These are phyloP conservation scores for Helicolenus hilgendorfi DNA, from an alignment of 2,797 vertebrate species.

Conservation along the genomic window DNA sequence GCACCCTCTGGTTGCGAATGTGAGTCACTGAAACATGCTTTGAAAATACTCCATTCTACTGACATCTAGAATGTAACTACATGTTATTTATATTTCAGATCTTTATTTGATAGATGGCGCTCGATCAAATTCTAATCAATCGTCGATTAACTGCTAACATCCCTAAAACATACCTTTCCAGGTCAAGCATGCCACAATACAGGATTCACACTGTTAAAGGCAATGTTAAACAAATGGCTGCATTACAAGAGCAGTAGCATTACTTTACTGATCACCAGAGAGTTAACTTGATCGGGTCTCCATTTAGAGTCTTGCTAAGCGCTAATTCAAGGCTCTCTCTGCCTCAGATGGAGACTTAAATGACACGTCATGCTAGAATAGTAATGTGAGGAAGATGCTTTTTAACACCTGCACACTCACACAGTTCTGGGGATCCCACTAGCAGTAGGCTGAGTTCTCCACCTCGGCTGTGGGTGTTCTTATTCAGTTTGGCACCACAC, in stretches of 20 bases:
- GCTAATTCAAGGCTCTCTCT: neutral
- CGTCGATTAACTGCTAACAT: too few species aligned
- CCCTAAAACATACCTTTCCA: neutral
- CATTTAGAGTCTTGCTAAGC: neutral
- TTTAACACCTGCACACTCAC: slow-evolving; percentile 36
- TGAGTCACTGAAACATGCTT: too few species aligned
- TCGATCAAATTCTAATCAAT: too few species aligned
- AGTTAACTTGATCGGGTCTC: neutral
- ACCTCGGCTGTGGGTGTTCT: slow-evolving; percentile 1
- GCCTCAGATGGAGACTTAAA: slow-evolving; percentile 13
- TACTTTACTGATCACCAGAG: neutral
- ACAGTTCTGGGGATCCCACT: neutral
- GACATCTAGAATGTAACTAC: too few species aligned
- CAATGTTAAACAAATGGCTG: neutral
- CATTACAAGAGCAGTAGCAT: neutral
- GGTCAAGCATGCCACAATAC: neutral
- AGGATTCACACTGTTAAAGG: neutral
- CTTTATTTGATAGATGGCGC: too few species aligned
- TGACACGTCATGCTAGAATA: slow-evolving; percentile 21
- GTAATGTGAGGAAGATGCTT: slow-evolving; percentile 36
- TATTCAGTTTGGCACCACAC: slow-evolving; percentile 18
- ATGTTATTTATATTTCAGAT: too few species aligned
- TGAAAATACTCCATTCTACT: too few species aligned
- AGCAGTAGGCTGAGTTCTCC: slow-evolving; percentile 10
- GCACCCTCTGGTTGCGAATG: neutral